These are phyloP conservation scores for Trachymyrmex cornetzi DNA, from an alignment of 1,140 invertebrate genomes.

Conservation along the genomic window DNA sequence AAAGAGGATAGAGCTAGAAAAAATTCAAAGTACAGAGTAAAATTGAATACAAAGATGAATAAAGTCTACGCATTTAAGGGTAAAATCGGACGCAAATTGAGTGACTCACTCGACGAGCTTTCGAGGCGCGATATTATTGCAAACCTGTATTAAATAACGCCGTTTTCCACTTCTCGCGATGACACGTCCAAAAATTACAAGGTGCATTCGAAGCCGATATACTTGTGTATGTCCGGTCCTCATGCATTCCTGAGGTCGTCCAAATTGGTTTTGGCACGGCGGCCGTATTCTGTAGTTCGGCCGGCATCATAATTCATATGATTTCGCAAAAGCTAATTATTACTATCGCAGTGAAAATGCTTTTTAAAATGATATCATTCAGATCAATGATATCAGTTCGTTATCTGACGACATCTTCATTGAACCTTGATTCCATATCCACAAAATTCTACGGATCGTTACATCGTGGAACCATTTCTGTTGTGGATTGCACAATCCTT, in stretches of 20 bases:
- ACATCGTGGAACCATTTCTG: background rate
- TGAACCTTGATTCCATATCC: background rate
- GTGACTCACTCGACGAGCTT: conserved; percentile 59
- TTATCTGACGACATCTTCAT: background rate
- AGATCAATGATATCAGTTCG: background rate
- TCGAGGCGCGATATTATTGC: conserved; percentile 39
- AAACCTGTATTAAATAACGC: conserved; percentile 38
- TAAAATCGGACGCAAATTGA: conserved; percentile 38
- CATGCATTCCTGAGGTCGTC: conserved; percentile 78
- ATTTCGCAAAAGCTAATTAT: conserved; percentile 70
- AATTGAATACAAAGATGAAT: background rate
- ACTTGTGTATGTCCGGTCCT: conserved; percentile 63
- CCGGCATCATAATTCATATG: conserved; percentile 73
- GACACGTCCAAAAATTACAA: conserved; percentile 45
- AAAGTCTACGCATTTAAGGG: background rate
- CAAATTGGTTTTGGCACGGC: conserved; percentile 83
- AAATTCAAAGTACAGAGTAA: background rate
- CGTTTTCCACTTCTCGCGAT: background rate
- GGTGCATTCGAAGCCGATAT: conserved; percentile 41
- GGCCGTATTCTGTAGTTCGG: conserved; percentile 70
- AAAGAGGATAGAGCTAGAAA: background rate
- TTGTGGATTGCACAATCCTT: conserved; percentile 34
- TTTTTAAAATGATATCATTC: conserved; percentile 7
- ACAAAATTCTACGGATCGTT: background rate
- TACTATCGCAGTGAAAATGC: background rate